A percentile compares a stretch with the other conserved stretches of the same genome.
phyloP scores from a whole-genome alignment of 2,113 vertebrate species.

The Todiramphus saurophagus region DNA sequence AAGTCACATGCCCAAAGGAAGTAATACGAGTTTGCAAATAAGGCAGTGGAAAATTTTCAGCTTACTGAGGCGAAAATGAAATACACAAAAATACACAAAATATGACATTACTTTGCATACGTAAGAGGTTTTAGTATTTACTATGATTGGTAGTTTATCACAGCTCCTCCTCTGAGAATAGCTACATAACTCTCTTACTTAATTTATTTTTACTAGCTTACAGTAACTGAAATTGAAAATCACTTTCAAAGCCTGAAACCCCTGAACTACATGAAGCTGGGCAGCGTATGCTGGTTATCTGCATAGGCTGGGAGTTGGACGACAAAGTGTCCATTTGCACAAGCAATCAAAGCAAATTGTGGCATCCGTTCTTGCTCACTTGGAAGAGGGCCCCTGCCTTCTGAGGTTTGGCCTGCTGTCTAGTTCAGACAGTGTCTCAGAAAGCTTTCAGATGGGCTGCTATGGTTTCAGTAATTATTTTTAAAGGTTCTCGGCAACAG shows the following conservation, averaged over 20 bases:
- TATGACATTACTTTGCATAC: not conserved
- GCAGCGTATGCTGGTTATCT: not conserved
- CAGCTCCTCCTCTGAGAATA: not conserved
- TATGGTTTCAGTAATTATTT: conserved; percentile 36
- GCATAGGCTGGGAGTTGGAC: not conserved
- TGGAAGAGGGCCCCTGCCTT: conserved; percentile 7
- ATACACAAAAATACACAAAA: not conserved
- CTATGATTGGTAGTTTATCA: not conserved
- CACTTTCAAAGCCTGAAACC: not conserved
- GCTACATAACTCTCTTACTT: not conserved
- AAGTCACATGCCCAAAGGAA: not conserved
- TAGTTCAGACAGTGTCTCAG: not conserved
- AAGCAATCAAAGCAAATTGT: not conserved
- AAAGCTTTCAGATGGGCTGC: conserved; percentile 39
- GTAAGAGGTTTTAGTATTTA: not conserved
- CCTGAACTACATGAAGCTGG: not conserved
- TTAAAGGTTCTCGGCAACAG: not conserved
- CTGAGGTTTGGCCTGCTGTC: conserved; percentile 5
- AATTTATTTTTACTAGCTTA: not conserved
- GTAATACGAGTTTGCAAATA: not conserved
- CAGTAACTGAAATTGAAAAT: not conserved
- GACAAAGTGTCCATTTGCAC: not conserved
- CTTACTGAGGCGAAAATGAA: not conserved
- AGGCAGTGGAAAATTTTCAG: not conserved
- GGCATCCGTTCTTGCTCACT: not conserved